Percentiles rank a stretch among this genome's conserved stretches.
Evolutionary conservation across 2,888 invertebrate species (phyloP).

Genomic region (Torymus tubicola): DNA sequence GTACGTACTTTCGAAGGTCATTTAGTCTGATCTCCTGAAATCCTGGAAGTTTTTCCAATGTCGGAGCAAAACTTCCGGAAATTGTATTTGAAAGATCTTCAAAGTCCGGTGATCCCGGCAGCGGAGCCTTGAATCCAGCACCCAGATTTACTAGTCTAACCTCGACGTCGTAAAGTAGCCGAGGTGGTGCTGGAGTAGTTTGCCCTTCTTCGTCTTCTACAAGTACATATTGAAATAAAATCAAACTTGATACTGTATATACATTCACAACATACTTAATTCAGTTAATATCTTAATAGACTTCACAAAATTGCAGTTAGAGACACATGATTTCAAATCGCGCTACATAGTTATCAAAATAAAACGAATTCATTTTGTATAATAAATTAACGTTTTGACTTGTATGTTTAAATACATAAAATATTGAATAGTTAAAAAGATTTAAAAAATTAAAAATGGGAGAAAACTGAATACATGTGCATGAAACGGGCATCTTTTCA

Average conservation of each 20-base stretch:
- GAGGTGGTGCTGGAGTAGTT: conserved; percentile 81
- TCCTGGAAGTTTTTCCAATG: conserved; percentile 82
- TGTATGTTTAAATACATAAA: no score
- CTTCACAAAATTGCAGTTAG: no score
- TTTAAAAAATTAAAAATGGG: no score
- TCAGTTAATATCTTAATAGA: not conserved
- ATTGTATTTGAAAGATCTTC: conserved; percentile 83
- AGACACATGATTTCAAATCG: no score
- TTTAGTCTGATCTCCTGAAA: conserved; percentile 84
- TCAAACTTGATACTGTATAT: not conserved
- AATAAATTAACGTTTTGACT: no score
- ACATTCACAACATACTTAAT: not conserved
- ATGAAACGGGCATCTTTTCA: no score
- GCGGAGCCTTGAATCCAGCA: conserved; percentile 86
- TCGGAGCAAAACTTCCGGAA: conserved; percentile 81
- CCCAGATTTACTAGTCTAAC: conserved; percentile 87
- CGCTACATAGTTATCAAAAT: no score
- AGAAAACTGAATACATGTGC: no score
- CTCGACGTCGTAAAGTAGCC: conserved; percentile 83
- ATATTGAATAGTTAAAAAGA: no score
- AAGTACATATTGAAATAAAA: conserved; percentile 30
- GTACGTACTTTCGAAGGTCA: conserved; percentile 81
- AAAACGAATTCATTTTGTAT: no score
- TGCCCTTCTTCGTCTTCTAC: conserved; percentile 79
- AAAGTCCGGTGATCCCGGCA: conserved; percentile 85